phyloP scores from a whole-genome alignment of 2,888 invertebrate genomes.

The Ecliptopera silaceata region DNA sequence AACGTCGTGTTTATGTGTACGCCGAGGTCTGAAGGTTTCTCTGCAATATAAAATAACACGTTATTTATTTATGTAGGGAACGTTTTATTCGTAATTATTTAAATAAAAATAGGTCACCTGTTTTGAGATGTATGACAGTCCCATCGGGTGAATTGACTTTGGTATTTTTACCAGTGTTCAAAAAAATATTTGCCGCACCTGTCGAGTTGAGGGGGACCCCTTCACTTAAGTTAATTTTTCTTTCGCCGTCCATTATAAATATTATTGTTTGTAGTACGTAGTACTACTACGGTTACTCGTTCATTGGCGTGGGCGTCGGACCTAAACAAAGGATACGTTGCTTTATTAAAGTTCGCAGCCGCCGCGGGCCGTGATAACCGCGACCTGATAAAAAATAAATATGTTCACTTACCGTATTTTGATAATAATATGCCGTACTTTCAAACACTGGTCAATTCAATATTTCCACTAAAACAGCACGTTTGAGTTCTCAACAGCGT shows the following conservation, averaged over 20 bases:
- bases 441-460: slow-evolving; percentile 2
- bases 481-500: slow-evolving; percentile 18
- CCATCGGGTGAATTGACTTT: slow-evolving; percentile 68
- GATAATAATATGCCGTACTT: not conserved
- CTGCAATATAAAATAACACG: slow-evolving; percentile 56
- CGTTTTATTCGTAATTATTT: slow-evolving; percentile 24
- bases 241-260: slow-evolving; percentile 70
- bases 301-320: slow-evolving; percentile 60
- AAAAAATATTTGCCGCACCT: slow-evolving; percentile 74
- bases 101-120: slow-evolving; percentile 61
- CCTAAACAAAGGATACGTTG: slow-evolving; percentile 76
- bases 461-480: slow-evolving; percentile 18
- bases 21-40: slow-evolving; percentile 72
- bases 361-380: slow-evolving; percentile 52
- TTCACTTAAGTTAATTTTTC: slow-evolving; percentile 70
- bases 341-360: slow-evolving; percentile 66
- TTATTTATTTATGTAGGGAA: slow-evolving; percentile 25
- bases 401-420: slow-evolving; percentile 47
- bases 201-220: slow-evolving; percentile 70
- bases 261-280: slow-evolving; percentile 45
- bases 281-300: slow-evolving; percentile 58
- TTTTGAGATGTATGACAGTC: slow-evolving; percentile 73
- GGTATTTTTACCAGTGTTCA: slow-evolving; percentile 69
- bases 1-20: slow-evolving; percentile 77
- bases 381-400: slow-evolving; percentile 56